Base-by-base conservation (phyloP, 1,140 invertebrate genomes). In the Drosophila ironensis region DNA sequence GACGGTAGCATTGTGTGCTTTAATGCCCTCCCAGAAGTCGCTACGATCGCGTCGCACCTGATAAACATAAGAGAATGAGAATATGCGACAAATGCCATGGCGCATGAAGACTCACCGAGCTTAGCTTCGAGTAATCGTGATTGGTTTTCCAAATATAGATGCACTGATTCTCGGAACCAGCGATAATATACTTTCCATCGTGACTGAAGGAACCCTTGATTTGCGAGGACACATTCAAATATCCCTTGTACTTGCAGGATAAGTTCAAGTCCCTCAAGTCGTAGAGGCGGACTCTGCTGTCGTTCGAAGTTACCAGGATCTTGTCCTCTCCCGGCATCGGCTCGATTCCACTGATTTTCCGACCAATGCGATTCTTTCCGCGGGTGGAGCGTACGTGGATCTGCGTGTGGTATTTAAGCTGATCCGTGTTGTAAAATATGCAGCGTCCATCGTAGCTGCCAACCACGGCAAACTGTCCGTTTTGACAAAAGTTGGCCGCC, bases 401-500 rank as follows among this genome's bases (percentile, higher is more conserved):
- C 88, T 98, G 97, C 1, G 98, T 99, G 90, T 99, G 97, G 91
- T 99, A 99, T 86, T 99, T 99, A 1, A 99, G 91, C 89, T 99
- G 97, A 92, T 99, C 98, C 6, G 98, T 99, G 20, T 94, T 98
- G 90, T 99, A 99, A 92, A 99, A 99, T 80, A 99, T 97, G 90
- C 98, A 99, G 37, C 98, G 93, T 2, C 98, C 98, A 91, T 99
- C 97, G 91, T 99, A 99, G 0, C 96, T 96, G n/a, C 98, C 98
- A 0, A 99, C 97, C 0, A 99, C 98, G 0, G 98, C 98, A 91
- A 98, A 98, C 91, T 98, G 98, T 6, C 98, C 98, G 92, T 99
- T 98, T 76, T 97, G 96, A 87, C 98, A 99, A 90, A 99, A 99
- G 90, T 98, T 99, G 0, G 98, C 98, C 0, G 98, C 97, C 0